These are phyloP conservation scores for Cepphus grylle DNA, from an alignment of 2,113 vertebrate genomes.

Conservation along the genomic window DNA sequence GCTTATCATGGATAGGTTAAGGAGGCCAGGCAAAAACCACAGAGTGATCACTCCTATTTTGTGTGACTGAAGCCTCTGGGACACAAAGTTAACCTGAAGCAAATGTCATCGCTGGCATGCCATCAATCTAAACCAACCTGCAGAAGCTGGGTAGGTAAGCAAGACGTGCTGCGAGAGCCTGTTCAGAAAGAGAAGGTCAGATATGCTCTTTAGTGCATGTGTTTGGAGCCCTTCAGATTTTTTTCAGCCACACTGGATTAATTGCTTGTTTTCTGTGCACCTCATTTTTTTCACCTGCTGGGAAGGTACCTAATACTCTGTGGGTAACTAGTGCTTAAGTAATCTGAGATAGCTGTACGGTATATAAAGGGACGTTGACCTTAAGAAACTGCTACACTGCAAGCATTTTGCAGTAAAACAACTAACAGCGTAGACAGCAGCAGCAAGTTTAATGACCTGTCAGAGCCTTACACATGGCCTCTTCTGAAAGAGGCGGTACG, in stretches of 20 bases:
- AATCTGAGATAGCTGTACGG: neutral
- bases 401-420: neutral
- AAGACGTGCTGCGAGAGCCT: neutral
- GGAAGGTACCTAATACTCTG: neutral
- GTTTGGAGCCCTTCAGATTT: neutral
- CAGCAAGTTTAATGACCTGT: neutral
- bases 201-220: neutral
- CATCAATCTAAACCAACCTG: neutral
- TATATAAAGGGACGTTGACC: neutral
- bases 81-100: neutral
- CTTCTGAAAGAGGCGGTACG: neutral
- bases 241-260: neutral
- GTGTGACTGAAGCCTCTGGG: neutral
- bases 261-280: neutral
- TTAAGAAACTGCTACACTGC: neutral
- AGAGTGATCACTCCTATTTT: neutral
- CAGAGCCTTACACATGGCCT: neutral
- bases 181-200: neutral
- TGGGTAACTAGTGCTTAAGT: neutral
- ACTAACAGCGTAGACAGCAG: neutral
- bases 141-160: neutral
- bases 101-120: neutral
- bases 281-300: neutral
- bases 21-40: neutral
- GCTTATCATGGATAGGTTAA: neutral